phyloP scores from a whole-genome alignment of 2,888 invertebrate species.

The Hydriomena furcata region DNA sequence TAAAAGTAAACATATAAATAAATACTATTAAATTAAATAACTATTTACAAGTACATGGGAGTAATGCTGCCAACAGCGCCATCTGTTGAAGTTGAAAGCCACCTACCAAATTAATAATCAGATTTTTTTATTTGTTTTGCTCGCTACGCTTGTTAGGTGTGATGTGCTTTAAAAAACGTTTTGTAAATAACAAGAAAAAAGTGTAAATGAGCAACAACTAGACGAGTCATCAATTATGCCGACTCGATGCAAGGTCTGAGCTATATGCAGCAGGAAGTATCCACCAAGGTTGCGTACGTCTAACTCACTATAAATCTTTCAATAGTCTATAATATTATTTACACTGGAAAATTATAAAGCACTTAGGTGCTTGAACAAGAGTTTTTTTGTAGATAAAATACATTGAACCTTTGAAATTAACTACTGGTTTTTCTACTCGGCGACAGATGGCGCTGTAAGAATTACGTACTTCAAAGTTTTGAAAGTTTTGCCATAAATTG shows the following conservation, averaged over 20 bases:
- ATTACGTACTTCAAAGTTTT: neutral
- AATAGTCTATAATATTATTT: conserved; percentile 46
- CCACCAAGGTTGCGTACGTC: conserved; percentile 61
- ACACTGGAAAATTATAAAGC: conserved; percentile 42
- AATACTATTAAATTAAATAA: too few species aligned
- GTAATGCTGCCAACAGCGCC: too few species aligned
- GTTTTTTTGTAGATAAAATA: too few species aligned
- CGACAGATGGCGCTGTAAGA: conserved; percentile 33
- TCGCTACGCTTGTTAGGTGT: too few species aligned
- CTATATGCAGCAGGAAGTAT: conserved; percentile 74
- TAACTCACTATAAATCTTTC: conserved; percentile 57
- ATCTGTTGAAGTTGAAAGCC: too few species aligned
- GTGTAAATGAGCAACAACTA: conserved; percentile 49
- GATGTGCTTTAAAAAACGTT: conserved; percentile 1
- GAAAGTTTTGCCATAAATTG: neutral
- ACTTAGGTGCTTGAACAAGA: neutral
- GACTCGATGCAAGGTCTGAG: conserved; percentile 68
- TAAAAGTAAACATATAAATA: too few species aligned
- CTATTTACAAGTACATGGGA: too few species aligned
- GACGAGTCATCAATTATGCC: conserved; percentile 56
- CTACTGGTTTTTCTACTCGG: conserved; percentile 10
- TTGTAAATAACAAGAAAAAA: conserved; percentile 7
- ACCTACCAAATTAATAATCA: too few species aligned
- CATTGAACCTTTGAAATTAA: too few species aligned
- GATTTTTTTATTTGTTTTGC: too few species aligned